Conservation (phyloP, 2,888 invertebrate genomes). For the Nasonia oneida region DNA sequence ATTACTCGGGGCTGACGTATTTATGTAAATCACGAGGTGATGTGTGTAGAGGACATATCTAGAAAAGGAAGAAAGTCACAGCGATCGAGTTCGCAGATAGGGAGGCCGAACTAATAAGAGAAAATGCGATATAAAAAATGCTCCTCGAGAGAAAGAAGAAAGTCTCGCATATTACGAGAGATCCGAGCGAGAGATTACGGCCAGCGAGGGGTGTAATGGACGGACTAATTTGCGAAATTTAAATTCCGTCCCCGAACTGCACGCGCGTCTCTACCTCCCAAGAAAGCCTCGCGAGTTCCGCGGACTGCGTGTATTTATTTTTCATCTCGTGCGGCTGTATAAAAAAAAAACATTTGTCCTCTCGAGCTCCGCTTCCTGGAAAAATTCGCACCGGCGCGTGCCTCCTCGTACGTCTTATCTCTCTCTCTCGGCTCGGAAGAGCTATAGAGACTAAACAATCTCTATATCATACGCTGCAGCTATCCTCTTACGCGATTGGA, state of each 20-base stretch:
- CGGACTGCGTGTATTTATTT: constrained; percentile 31
- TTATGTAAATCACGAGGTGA: constrained; percentile 28
- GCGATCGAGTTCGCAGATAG: constrained; percentile 40
- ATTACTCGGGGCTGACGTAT: constrained; percentile 22
- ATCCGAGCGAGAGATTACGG: constrained; percentile 59
- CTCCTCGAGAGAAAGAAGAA: background rate
- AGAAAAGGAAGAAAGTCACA: constrained; percentile 27
- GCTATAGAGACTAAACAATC: constrained; percentile 45
- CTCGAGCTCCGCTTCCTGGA: constrained; percentile 49
- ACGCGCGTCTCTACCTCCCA: constrained; percentile 50
- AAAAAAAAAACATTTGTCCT: constrained; percentile 56
- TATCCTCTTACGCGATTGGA: background rate
- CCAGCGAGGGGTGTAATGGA: constrained; percentile 76
- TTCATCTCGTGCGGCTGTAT: background rate
- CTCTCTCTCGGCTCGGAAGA: constrained; percentile 20
- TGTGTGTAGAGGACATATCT: background rate
- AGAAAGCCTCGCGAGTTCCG: constrained; percentile 44
- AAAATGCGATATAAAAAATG: constrained; percentile 48
- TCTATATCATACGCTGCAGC: constrained; percentile 16
- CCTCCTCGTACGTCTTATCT: constrained; percentile 9
- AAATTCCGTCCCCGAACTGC: constrained; percentile 74
- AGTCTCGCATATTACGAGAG: background rate
- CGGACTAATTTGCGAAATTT: constrained; percentile 79
- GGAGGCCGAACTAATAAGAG: constrained; percentile 41
- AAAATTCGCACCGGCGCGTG: constrained; percentile 38